A percentile compares a stretch with the other conserved stretches of the same genome.
Evolutionary conservation across 2,797 vertebrate genomes (phyloP).

Genomic region (Ctenosaura bakeri): DNA sequence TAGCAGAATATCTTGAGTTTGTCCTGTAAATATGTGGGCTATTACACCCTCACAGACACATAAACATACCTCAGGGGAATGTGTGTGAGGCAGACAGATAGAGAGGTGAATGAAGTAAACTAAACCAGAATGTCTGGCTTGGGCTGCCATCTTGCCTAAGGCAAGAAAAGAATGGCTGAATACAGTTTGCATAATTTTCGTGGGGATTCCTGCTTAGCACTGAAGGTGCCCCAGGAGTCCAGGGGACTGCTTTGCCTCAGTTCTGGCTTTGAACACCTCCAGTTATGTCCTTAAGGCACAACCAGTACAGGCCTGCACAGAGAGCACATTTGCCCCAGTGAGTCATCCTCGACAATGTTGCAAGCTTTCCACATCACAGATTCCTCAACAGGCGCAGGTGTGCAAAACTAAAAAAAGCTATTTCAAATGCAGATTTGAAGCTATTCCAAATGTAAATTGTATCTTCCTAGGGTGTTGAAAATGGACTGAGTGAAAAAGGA

Average conservation of each 20-base stretch:
- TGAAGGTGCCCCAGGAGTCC: neutral
- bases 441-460: neutral
- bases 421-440: neutral
- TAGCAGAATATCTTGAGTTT: no score
- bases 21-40: neutral
- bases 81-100: neutral
- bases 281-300: constrained; percentile 9
- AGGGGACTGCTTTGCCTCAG: neutral
- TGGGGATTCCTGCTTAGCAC: neutral
- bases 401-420: neutral
- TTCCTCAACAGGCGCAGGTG: neutral
- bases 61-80: no score
- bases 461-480: neutral
- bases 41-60: neutral
- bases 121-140: neutral
- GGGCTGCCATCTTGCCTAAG: neutral
- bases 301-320: neutral
- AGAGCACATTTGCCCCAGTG: neutral
- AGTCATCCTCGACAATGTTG: neutral
- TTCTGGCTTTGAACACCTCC: constrained; percentile 10
- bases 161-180: neutral
- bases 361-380: neutral
- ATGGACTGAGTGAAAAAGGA: neutral
- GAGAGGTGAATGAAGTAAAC: neutral
- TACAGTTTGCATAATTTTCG: constrained; percentile 1